phyloP scores from a whole-genome alignment of 2,113 vertebrate species.

The Saccopteryx leptura region DNA sequence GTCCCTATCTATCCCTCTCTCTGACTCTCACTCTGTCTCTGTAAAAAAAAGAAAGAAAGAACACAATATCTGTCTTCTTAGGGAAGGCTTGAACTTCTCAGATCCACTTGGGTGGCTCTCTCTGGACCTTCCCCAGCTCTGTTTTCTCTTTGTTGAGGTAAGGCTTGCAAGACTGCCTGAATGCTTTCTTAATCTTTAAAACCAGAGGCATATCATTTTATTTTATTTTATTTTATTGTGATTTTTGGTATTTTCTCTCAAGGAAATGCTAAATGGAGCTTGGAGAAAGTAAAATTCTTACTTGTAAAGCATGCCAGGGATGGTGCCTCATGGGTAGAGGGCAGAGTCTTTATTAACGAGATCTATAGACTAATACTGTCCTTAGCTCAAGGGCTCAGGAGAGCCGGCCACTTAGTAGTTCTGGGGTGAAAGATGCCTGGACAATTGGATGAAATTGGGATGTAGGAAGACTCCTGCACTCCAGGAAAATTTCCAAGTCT shows the following conservation, averaged over 20 bases:
- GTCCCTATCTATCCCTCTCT: too few species aligned
- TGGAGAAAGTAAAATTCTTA: neutral
- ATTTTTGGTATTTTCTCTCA: constrained; percentile 53
- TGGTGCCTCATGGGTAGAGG: neutral
- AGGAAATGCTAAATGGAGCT: neutral
- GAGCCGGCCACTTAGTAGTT: neutral
- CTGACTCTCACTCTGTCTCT: too few species aligned
- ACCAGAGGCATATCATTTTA: neutral
- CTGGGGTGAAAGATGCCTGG: neutral
- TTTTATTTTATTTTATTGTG: neutral
- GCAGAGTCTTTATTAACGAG: neutral
- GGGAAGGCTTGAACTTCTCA: neutral
- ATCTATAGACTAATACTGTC: neutral
- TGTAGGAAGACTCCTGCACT: constrained; percentile 43
- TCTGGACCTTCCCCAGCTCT: neutral
- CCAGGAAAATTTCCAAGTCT: constrained; percentile 79
- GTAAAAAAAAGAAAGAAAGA: too few species aligned
- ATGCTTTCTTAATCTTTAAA: constrained; percentile 48
- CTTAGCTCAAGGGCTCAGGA: neutral
- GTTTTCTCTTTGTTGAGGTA: constrained; percentile 11
- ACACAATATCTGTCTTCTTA: neutral
- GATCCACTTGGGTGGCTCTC: constrained; percentile 16
- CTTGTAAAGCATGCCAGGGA: neutral
- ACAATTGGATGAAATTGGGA: constrained; percentile 57
- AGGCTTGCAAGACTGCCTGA: neutral